These are phyloP conservation scores for Helicolenus hilgendorfi DNA, from an alignment of 2,797 vertebrate species.

Conservation along the genomic window DNA sequence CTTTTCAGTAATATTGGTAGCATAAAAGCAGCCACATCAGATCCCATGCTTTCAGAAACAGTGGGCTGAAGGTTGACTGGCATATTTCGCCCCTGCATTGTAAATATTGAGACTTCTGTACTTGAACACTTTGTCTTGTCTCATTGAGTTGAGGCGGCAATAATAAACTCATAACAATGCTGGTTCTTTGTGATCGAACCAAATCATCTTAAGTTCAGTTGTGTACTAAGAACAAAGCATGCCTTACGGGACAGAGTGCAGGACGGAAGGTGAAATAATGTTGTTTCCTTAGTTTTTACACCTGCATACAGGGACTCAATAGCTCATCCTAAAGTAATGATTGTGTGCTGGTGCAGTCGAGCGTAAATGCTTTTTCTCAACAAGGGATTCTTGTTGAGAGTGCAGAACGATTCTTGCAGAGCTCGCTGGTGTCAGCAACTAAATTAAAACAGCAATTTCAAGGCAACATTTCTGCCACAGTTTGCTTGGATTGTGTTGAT, in stretches of 20 bases:
- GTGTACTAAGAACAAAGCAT: not conserved
- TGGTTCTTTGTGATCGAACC: not conserved
- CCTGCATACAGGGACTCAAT: constrained; percentile 15
- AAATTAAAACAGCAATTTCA: not conserved
- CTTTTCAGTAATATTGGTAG: not conserved
- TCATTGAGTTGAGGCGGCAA: not conserved
- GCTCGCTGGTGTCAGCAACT: not conserved
- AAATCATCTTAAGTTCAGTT: not conserved
- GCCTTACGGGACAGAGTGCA: not conserved
- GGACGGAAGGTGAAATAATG: not conserved
- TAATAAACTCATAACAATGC: not conserved
- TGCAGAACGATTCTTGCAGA: not conserved
- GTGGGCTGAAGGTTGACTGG: not conserved
- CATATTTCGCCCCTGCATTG: not conserved
- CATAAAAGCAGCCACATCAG: not conserved
- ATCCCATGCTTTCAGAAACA: not conserved
- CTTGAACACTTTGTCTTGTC: not conserved
- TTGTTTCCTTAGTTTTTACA: constrained; percentile 27
- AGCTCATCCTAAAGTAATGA: constrained; percentile 42
- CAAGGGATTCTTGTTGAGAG: not conserved
- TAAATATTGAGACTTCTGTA: not conserved
- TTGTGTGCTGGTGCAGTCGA: constrained; percentile 35
- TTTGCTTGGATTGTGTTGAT: not conserved
- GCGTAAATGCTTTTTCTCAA: not conserved
- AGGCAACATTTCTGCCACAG: not conserved